Evolutionary conservation across 2,888 invertebrate species (phyloP).

Genomic region (Bruchidius siliquastri): DNA sequence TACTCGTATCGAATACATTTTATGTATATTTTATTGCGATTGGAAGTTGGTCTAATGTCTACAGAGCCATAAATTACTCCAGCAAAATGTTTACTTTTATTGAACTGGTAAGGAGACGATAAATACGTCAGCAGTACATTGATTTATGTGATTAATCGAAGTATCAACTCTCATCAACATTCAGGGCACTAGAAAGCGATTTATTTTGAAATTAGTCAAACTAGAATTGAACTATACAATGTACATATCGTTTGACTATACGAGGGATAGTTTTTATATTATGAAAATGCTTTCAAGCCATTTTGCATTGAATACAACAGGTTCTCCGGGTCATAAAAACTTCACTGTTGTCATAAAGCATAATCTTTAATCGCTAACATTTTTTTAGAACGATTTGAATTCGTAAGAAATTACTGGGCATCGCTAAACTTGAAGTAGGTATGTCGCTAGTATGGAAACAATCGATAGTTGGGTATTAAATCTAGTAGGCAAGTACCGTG

Average conservation of each 20-base stretch:
- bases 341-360: no score
- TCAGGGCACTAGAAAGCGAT: not conserved
- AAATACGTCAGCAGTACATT: not conserved
- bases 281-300: no score
- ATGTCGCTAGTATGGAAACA: no score
- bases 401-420: no score
- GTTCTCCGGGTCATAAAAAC: no score
- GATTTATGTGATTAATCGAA: not conserved
- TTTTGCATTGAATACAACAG: no score
- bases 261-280: not conserved
- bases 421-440: no score
- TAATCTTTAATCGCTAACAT: no score
- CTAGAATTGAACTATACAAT: not conserved
- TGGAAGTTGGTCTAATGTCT: not conserved
- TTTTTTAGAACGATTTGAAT: no score
- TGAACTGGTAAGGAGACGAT: not conserved
- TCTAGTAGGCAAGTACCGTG: no score
- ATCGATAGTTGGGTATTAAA: no score
- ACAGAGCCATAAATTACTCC: not conserved
- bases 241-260: not conserved
- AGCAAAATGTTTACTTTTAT: not conserved
- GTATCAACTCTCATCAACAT: not conserved
- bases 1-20: conserved; percentile 4
- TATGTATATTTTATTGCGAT: not conserved
- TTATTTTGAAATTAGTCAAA: not conserved